Evolutionary conservation across 1,140 invertebrate genomes (phyloP), one percentile per base, ranked within the genome.

Genomic region (Drosophila navojoa): DNA sequence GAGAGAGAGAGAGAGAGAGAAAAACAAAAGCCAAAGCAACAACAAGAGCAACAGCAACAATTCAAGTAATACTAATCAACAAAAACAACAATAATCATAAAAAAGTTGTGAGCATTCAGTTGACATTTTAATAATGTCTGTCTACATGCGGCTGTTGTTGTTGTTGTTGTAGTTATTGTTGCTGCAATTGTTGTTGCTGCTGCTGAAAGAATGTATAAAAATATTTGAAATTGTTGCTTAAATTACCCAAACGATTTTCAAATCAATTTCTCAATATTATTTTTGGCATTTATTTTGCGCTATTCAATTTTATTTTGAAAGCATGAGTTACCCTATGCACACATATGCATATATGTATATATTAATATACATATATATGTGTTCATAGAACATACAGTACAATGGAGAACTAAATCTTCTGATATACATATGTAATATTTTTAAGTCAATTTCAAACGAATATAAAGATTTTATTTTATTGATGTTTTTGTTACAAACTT

Each of bases 41-140:
- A 72, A 47, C 27, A 72, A 29, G 27, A 42, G 22, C 11, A 11
- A 32, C 10, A 64, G 53, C 27, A 59, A 45, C 55, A 44, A 38
- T 52, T 40, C 42, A 22, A 68, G 58, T 52, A 61, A 63, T 57
- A 71, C 55, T 62, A 81, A 61, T 69, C 50, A 71, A 74, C 52
- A 69, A 81, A 49, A 81, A 70, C 22, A 72, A 60, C 49, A 19
- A 61, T 49, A 66, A 66, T 35, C 35, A 66, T 52, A 66, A 61
- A 63, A 40, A 59, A 79, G 66, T 64, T 52, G 79, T 82, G 76
- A 79, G 81, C 82, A 81, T 87, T 76, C 81, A 87, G 78, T 80
- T 87, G 81, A 87, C 77, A 86, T 84, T 86, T 86, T 86, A 86
- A 86, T 87, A 87, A 86, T 42, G 67, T 32, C 76, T 75, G 49